phyloP scores from a whole-genome alignment of 2,113 vertebrate genomes.

The Protomyctophum bolini region DNA sequence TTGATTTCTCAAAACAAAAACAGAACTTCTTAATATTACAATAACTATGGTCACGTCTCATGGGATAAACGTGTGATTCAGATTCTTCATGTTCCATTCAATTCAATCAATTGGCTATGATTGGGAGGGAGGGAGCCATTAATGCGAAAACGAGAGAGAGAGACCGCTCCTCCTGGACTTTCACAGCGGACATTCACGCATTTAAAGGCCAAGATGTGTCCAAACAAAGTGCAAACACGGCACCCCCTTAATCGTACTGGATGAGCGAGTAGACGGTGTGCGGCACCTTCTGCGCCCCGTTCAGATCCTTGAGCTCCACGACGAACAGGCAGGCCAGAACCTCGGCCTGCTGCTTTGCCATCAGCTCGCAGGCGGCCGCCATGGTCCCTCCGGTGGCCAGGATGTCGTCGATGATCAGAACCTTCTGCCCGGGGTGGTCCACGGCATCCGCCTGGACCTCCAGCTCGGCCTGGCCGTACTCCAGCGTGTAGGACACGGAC shows the following conservation, averaged over 20 bases:
- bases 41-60: slow-evolving; percentile 25
- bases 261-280: too few relatives aligned
- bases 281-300: background rate
- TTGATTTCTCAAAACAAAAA: background rate
- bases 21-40: background rate
- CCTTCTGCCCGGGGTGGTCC: background rate
- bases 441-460: background rate
- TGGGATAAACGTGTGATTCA: background rate
- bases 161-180: too few relatives aligned
- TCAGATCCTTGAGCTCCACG: background rate
- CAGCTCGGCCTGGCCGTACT: background rate
- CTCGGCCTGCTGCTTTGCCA: background rate
- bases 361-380: background rate
- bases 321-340: background rate
- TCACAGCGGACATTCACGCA: too few relatives aligned
- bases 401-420: background rate
- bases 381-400: background rate
- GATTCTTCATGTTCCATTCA: background rate
- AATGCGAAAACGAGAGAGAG: too few relatives aligned
- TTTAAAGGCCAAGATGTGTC: too few relatives aligned
- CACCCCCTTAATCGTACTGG: too few relatives aligned
- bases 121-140: too few relatives aligned
- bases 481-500: background rate
- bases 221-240: too few relatives aligned
- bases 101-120: too few relatives aligned